These are phyloP conservation scores for Nothoprocta pentlandii DNA, from an alignment of 2,113 vertebrate species.

Conservation along the genomic window DNA sequence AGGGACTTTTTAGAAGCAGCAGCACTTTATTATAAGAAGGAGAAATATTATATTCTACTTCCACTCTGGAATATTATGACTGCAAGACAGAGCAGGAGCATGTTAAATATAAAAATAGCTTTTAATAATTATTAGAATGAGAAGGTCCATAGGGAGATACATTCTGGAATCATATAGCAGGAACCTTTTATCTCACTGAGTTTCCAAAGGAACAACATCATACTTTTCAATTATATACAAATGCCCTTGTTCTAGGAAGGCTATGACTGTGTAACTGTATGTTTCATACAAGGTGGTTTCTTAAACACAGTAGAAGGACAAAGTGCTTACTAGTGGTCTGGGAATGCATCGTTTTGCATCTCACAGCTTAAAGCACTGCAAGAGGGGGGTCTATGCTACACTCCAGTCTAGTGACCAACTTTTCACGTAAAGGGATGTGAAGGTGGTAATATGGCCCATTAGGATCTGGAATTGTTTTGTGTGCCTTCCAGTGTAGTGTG, in stretches of 20 bases:
- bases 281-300: neutral
- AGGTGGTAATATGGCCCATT: neutral
- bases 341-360: neutral
- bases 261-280: slow-evolving; percentile 4
- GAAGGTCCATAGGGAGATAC: neutral
- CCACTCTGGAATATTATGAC: slow-evolving; percentile 1
- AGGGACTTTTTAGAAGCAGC: slow-evolving; percentile 27
- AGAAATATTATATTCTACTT: slow-evolving; percentile 50
- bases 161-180: neutral
- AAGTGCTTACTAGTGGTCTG: neutral
- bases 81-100: slow-evolving; percentile 13
- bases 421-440: neutral
- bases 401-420: neutral
- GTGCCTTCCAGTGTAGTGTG: neutral
- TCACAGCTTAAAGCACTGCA: neutral
- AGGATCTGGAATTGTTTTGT: neutral
- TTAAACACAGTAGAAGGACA: neutral
- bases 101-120: neutral
- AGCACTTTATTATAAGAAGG: slow-evolving; percentile 14
- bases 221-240: slow-evolving; percentile 2
- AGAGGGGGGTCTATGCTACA: neutral
- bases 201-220: slow-evolving; percentile 19
- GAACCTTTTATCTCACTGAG: slow-evolving; percentile 19
- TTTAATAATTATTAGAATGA: slow-evolving; percentile 22
- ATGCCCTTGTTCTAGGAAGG: neutral